Percentiles rank a stretch among this genome's conserved stretches.
These are phyloP conservation scores for Osmerus mordax DNA, from an alignment of 2,113 vertebrate species.

Conservation along the genomic window DNA sequence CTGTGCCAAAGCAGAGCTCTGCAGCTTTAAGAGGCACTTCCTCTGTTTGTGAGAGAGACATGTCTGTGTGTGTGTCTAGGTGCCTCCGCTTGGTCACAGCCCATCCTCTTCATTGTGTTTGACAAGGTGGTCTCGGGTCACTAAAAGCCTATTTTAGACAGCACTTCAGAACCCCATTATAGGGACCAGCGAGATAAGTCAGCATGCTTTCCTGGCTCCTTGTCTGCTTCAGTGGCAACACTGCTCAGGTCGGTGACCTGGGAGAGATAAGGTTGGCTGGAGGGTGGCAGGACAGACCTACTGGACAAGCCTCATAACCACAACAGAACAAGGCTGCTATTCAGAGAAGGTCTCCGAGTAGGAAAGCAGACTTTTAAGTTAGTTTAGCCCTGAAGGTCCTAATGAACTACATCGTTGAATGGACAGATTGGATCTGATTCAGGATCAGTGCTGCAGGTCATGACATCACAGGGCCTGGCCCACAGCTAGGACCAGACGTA, in stretches of 20 bases:
- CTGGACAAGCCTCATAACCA: slow-evolving; percentile 39
- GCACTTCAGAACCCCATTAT: slow-evolving; percentile 4
- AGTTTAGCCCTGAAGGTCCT: no score
- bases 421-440: no score
- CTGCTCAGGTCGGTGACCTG: slow-evolving; percentile 22
- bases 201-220: slow-evolving; percentile 26
- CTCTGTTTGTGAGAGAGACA: slow-evolving; percentile 5
- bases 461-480: background rate
- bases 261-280: slow-evolving; percentile 28
- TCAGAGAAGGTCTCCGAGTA: no score
- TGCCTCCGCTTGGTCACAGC: background rate
- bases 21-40: background rate
- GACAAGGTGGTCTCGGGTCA: background rate
- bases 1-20: background rate
- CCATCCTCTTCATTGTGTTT: slow-evolving; percentile 24
- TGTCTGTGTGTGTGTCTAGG: background rate
- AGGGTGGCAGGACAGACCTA: background rate
- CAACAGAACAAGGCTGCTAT: background rate
- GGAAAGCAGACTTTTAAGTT: no score
- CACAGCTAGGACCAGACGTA: slow-evolving; percentile 24
- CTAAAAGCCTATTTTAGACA: slow-evolving; percentile 6
- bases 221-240: slow-evolving; percentile 5
- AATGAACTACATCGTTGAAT: no score
- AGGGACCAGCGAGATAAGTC: slow-evolving; percentile 31
- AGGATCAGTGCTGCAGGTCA: no score